Percentiles rank a stretch among this genome's conserved stretches.
Conservation (phyloP, 2,888 invertebrate species). For the Omphaloscelis lunosa region DNA sequence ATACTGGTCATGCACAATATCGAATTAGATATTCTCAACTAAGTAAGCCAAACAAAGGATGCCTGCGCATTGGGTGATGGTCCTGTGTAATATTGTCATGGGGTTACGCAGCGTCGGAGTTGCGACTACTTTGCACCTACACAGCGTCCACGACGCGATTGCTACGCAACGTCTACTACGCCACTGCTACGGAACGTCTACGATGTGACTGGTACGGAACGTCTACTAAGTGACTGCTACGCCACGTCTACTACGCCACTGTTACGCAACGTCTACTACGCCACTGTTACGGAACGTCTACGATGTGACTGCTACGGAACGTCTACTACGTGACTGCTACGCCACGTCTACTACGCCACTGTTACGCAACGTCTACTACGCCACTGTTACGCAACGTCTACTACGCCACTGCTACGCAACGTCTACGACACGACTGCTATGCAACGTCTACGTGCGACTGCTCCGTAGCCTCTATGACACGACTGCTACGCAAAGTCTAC, state of each 20-base stretch:
- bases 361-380: neutral
- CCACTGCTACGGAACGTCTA: neutral
- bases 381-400: neutral
- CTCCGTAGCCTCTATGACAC: no score
- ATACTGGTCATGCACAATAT: neutral
- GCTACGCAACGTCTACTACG: neutral
- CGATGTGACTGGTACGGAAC: neutral
- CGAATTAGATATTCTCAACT: neutral
- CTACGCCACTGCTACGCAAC: neutral
- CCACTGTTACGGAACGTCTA: neutral
- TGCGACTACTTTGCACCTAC: neutral
- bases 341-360: neutral
- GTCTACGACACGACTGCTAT: neutral
- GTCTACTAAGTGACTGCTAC: neutral
- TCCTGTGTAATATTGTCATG: neutral
- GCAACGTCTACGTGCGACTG: neutral
- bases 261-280: neutral
- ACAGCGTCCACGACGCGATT: neutral
- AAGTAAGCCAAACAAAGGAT: neutral
- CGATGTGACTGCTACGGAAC: neutral
- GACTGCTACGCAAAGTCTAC: neutral
- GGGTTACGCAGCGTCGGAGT: neutral
- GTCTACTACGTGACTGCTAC: neutral
- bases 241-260: neutral
- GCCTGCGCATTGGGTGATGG: neutral